Conservation (phyloP, 2,113 vertebrate species). For the Lanius ludovicianus region DNA sequence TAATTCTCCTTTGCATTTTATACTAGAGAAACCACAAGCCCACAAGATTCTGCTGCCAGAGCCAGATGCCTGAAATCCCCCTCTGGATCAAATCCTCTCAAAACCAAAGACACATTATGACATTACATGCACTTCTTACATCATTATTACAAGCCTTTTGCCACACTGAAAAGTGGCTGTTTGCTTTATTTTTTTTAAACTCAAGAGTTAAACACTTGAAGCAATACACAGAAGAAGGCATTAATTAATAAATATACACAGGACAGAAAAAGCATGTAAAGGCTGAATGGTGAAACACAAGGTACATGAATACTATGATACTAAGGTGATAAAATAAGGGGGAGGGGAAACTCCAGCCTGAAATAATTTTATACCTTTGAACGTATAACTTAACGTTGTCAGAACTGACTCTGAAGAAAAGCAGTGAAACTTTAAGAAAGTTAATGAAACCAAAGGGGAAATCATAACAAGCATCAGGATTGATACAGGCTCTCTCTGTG, state of each 20-base stretch:
- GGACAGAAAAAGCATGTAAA: neutral
- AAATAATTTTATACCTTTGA: neutral
- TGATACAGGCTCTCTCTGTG: neutral
- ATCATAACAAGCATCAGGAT: neutral
- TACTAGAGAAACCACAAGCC: neutral
- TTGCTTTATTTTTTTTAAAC: neutral
- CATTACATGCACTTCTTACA: neutral
- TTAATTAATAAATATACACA: neutral
- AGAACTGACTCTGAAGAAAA: neutral
- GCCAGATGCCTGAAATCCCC: neutral
- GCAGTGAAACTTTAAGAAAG: neutral
- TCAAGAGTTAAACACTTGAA: neutral
- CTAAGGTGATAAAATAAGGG: neutral
- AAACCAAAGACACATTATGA: neutral
- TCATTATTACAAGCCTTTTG: neutral
- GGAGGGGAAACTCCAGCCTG: fast-evolving
- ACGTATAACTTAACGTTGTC: neutral
- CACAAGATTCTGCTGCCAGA: neutral
- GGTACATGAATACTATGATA: neutral
- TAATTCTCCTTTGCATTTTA: neutral
- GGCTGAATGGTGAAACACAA: neutral
- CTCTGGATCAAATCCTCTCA: neutral
- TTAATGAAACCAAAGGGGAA: neutral
- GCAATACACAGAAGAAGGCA: neutral
- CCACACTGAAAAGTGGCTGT: neutral